A percentile compares a stretch with the other conserved stretches of the same genome.
phyloP scores from a whole-genome alignment of 37 sponge, comb jelly and placozoan genomes.

The Beroe ovata region DNA sequence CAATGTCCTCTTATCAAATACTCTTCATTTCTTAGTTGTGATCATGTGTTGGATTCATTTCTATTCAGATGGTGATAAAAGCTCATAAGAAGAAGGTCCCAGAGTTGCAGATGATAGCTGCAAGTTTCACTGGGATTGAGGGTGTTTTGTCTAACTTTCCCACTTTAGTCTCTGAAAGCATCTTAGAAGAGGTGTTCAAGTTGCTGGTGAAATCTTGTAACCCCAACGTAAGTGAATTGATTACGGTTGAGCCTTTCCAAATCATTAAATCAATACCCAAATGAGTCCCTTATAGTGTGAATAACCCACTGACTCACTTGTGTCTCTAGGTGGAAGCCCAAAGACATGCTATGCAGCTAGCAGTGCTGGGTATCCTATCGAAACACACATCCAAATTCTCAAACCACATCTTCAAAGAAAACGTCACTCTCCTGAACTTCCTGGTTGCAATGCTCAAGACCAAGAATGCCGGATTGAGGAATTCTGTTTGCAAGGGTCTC shows the following conservation, averaged over 20 bases:
- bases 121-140: conserved; percentile 16
- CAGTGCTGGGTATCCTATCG: background rate
- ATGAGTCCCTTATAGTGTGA: too few species aligned
- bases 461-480: conserved; percentile 43
- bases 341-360: conserved; percentile 42
- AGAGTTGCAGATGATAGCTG: conserved; percentile 33
- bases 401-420: background rate
- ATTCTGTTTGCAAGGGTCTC: conserved; percentile 33
- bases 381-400: conserved; percentile 3
- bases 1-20: too few species aligned
- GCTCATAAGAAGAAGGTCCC: conserved; percentile 18
- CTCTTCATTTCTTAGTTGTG: too few species aligned
- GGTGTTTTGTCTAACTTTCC: conserved; percentile 13
- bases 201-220: conserved; percentile 19
- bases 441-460: conserved; percentile 14
- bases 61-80: conserved; percentile 35
- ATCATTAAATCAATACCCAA: too few species aligned
- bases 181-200: background rate
- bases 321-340: conserved; percentile 35
- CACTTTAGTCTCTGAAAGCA: background rate
- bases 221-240: conserved; percentile 54
- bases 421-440: background rate
- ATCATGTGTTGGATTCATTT: too few species aligned
- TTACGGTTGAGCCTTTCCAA: too few species aligned
- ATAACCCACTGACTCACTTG: too few species aligned